Conservation (phyloP, 2,888 invertebrate genomes). For the Harpalus rufipes region DNA sequence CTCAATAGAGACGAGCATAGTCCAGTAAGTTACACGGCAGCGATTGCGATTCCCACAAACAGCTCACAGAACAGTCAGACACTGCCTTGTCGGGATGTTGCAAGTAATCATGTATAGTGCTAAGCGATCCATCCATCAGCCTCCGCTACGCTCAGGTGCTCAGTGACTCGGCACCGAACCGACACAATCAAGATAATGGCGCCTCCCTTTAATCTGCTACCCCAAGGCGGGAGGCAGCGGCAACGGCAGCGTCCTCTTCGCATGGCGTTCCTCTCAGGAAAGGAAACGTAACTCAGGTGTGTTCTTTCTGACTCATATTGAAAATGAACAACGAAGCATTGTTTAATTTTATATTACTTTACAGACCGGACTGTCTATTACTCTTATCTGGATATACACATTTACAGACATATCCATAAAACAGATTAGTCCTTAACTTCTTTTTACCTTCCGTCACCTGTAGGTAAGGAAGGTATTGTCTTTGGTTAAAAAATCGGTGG, state of each 20-base stretch:
- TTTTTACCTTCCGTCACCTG: too few species aligned
- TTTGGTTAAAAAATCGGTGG: too few species aligned
- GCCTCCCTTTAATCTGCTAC: conserved; percentile 63
- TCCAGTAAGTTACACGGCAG: background rate
- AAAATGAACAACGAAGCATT: conserved; percentile 2
- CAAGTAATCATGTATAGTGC: conserved; percentile 71
- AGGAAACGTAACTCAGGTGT: conserved; percentile 58
- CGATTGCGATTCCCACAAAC: conserved; percentile 28
- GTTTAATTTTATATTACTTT: background rate
- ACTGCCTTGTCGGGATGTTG: conserved; percentile 33
- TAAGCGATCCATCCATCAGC: conserved; percentile 71
- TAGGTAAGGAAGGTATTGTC: too few species aligned
- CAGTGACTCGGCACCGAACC: conserved; percentile 60
- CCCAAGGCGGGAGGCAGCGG: background rate
- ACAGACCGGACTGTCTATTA: too few species aligned
- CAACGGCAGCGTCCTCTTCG: conserved; percentile 68
- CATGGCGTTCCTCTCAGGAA: conserved; percentile 38
- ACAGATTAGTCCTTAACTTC: too few species aligned
- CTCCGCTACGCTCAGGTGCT: conserved; percentile 69
- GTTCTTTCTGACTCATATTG: conserved; percentile 61
- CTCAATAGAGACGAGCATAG: background rate
- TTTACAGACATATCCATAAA: too few species aligned
- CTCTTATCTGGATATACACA: too few species aligned
- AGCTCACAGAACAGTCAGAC: background rate
- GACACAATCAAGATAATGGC: conserved; percentile 73